phyloP scores from a whole-genome alignment of 2,888 invertebrate genomes.

The Amblyteles armatorius region DNA sequence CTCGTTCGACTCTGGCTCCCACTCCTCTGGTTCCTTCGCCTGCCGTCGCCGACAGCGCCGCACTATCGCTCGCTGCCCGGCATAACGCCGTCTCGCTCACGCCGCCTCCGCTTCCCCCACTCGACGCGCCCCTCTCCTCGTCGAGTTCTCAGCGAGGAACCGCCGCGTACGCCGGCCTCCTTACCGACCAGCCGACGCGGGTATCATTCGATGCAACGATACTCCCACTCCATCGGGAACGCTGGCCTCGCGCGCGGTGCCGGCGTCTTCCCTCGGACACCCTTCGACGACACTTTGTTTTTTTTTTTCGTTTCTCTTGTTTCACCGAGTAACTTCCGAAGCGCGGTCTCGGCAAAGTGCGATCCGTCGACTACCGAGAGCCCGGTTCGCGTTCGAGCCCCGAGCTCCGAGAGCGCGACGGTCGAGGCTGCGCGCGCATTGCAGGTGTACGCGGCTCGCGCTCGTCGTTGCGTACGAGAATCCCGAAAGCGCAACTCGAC shows the following conservation, averaged over 20 bases:
- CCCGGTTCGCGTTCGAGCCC: constrained; percentile 58
- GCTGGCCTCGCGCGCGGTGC: no score
- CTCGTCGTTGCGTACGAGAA: constrained; percentile 18
- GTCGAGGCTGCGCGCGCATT: constrained; percentile 62
- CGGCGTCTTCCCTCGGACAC: no score
- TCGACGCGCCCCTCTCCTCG: constrained; percentile 5
- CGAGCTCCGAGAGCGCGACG: constrained; percentile 1
- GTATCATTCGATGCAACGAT: constrained; percentile 55
- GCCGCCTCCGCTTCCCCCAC: constrained; percentile 59
- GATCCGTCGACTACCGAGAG: constrained; percentile 78
- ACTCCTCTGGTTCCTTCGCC: constrained; percentile 53
- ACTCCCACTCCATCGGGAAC: constrained; percentile 46
- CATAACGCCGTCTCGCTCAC: constrained; percentile 50
- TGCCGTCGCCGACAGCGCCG: constrained; percentile 32
- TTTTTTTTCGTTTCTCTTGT: not conserved
- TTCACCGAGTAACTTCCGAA: not conserved
- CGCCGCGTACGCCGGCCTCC: constrained; percentile 59
- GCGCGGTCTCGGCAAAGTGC: constrained; percentile 67
- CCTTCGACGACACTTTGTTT: not conserved
- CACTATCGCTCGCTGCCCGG: not conserved
- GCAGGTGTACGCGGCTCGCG: constrained; percentile 12
- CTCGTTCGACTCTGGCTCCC: constrained; percentile 64
- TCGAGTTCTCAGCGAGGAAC: constrained; percentile 26
- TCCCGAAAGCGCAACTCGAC: constrained; percentile 30
- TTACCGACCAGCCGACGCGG: constrained; percentile 48